These are phyloP conservation scores for Amorpha juglandis DNA, from an alignment of 2,888 invertebrate genomes.

Conservation along the genomic window DNA sequence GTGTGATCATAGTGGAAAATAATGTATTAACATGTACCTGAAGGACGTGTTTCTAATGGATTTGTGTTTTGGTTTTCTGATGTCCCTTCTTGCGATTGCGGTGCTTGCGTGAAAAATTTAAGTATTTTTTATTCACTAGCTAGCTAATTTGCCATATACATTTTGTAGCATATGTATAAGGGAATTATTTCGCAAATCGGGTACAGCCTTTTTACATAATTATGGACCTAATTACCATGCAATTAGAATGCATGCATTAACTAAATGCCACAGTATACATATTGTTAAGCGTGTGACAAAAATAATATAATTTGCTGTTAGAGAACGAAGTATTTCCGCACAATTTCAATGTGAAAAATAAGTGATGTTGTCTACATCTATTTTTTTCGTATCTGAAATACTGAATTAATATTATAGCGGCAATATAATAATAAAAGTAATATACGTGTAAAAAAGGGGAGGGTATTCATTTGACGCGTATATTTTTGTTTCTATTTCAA, in stretches of 20 bases:
- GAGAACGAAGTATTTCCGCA: too few relatives aligned
- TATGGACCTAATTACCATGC: not conserved
- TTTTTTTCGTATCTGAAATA: too few relatives aligned
- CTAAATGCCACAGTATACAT: not conserved
- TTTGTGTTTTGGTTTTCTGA: conserved; percentile 5
- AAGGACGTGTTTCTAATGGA: not conserved
- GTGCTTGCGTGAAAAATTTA: conserved; percentile 5
- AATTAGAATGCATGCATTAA: too few relatives aligned
- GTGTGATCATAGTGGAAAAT: not conserved
- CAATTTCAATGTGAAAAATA: too few relatives aligned
- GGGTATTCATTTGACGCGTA: too few relatives aligned
- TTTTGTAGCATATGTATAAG: not conserved
- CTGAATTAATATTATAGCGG: too few relatives aligned
- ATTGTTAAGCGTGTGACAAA: too few relatives aligned
- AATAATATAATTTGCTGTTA: too few relatives aligned
- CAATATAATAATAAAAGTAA: too few relatives aligned
- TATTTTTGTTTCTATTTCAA: too few relatives aligned
- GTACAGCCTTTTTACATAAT: not conserved
- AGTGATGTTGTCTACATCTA: too few relatives aligned
- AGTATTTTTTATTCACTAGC: not conserved
- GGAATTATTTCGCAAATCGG: not conserved
- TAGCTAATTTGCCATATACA: not conserved
- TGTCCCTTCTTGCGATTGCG: not conserved
- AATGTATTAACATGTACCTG: not conserved
- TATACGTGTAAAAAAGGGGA: too few relatives aligned